Conservation (phyloP, 2,888 invertebrate species). For the Adelphocoris suturalis region DNA sequence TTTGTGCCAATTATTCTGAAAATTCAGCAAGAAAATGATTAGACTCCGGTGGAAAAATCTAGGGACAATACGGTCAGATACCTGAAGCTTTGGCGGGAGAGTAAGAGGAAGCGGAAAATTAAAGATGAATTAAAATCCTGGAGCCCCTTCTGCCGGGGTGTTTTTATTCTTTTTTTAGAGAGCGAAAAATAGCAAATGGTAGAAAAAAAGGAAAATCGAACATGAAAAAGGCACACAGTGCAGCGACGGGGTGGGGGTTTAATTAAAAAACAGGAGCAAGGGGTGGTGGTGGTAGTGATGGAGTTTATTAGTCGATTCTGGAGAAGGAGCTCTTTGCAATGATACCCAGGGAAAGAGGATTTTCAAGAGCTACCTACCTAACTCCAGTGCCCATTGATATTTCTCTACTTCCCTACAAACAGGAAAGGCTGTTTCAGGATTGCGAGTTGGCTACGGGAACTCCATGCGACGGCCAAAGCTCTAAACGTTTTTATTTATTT, state of each 20-base stretch:
- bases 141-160: background rate
- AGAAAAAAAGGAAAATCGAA: constrained; percentile 5
- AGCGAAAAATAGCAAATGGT: constrained; percentile 3
- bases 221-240: background rate
- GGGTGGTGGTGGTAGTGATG: background rate
- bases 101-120: background rate
- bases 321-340: background rate
- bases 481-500: too few species aligned
- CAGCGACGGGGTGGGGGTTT: constrained; percentile 2
- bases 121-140: constrained; percentile 33
- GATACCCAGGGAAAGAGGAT: background rate
- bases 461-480: too few species aligned
- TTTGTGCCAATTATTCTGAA: constrained; percentile 41
- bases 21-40: constrained; percentile 16
- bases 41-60: constrained; percentile 10
- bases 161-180: background rate
- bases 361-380: background rate
- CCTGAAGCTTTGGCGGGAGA: background rate
- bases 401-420: background rate
- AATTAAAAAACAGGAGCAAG: background rate
- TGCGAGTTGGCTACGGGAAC: too few species aligned
- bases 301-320: background rate
- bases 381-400: background rate
- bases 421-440: background rate
- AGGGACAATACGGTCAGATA: constrained; percentile 28